Base-by-base conservation (phyloP, 30 jellyfish, hydroid and myxozoan species). In the Hydra vulgaris region DNA sequence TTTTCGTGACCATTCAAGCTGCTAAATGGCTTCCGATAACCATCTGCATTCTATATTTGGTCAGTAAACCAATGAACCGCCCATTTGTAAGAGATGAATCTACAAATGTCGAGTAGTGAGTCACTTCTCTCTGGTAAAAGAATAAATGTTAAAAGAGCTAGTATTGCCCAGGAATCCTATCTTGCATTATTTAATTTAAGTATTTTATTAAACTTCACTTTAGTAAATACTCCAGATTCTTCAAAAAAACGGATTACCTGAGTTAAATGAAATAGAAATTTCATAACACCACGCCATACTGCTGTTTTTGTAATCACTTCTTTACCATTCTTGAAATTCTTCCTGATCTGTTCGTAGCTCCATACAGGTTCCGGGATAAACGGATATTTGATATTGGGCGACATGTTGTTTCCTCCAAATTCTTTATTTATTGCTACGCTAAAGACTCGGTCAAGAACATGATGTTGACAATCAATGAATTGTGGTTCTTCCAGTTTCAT, bases 401-500 rank as follows among this genome's bases (percentile, higher is more conserved):
- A 40, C 61, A 40, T 40, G 61, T 40, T 40, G 61, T 40, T 40
- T 40, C 61, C 61, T 40, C 61, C 61, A 40, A 40, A 12, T 40
- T 40, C 61, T 40, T 40, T 12, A 40, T 40, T 12, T 12, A 40
- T 40, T 40, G 12, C 61, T 40, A 40, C 12, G 61, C 12, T 5
- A 40, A 40, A 12, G 12, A 40, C 61, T 69, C 27, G 76, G 76
- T 69, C 27, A 69, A 24, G 27, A 7, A 40, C 61, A 40, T 40
- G 61, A 12, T 40, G 61, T 40, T 40, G 61, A 40, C 61, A 40
- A 40, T 12, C 61, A 40, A 40, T 40, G 61, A 40, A 40, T 40
- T 40, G 61, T 40, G 12, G 61, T 40, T 40, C 61, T 40, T 70
- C 40, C 76, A 8, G 85, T 21, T 86, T 95, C 25, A 88, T 82